A percentile compares a stretch with the other conserved stretches of the same genome.
Conservation (phyloP, 2,797 vertebrate genomes). For the Alectoris magna region DNA sequence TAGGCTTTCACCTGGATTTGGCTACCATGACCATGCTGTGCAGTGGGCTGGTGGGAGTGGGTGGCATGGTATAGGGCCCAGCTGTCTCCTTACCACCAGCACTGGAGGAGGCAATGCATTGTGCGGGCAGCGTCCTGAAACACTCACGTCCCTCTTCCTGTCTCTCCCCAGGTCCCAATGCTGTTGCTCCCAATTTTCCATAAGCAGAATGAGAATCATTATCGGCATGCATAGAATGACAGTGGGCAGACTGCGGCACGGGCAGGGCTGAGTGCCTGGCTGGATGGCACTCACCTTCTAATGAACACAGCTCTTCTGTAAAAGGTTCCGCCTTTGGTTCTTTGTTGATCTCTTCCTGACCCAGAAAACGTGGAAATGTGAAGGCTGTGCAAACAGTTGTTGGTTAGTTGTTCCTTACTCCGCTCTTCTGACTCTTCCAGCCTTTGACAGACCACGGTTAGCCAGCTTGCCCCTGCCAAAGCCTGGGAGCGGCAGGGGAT, state of each 20-base stretch:
- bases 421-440: background rate
- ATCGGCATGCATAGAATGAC: slow-evolving; percentile 57
- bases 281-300: slow-evolving; percentile 54
- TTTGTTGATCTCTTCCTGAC: slow-evolving; percentile 77
- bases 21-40: too few species aligned
- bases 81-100: background rate
- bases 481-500: background rate
- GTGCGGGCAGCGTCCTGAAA: background rate
- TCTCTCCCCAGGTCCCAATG: slow-evolving; percentile 79
- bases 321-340: slow-evolving; percentile 78
- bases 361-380: slow-evolving; percentile 74
- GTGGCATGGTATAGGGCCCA: rapidly evolving
- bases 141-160: slow-evolving; percentile 73
- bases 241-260: slow-evolving; percentile 54
- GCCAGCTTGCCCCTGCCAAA: slow-evolving; percentile 30
- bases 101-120: background rate
- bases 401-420: slow-evolving; percentile 60
- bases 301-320: slow-evolving; percentile 72
- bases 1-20: background rate
- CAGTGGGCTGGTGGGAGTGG: background rate
- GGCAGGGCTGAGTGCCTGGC: slow-evolving; percentile 69
- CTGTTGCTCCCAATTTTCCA: slow-evolving; percentile 81
- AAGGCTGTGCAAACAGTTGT: slow-evolving; percentile 73
- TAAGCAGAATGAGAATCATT: slow-evolving; percentile 82
- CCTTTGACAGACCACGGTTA: slow-evolving; percentile 3